A percentile compares a stretch with the other conserved stretches of the same genome.
Conservation (phyloP, 2,888 invertebrate species). For the Quadriops clusia region DNA sequence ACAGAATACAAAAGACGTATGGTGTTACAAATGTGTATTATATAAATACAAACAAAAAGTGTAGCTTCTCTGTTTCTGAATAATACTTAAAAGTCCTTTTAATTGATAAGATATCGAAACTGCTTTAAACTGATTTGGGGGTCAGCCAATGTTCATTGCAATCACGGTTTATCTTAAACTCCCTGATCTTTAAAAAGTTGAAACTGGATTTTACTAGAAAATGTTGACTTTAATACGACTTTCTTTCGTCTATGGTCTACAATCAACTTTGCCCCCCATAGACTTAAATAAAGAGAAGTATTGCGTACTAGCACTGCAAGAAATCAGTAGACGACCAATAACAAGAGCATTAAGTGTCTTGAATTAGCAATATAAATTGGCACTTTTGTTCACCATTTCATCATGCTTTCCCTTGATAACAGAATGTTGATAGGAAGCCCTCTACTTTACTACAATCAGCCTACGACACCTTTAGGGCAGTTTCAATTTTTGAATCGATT, state of each 20-base stretch:
- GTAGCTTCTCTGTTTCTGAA: too few relatives aligned
- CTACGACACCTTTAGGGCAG: slow-evolving; percentile 8
- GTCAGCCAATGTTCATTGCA: slow-evolving; percentile 27
- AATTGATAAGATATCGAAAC: slow-evolving; percentile 19
- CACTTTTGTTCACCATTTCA: slow-evolving; percentile 4
- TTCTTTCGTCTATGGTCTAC: slow-evolving; percentile 24
- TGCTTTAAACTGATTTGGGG: slow-evolving; percentile 27
- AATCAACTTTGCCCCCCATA: slow-evolving; percentile 30
- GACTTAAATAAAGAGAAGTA: slow-evolving; percentile 7
- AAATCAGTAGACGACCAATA: too few relatives aligned
- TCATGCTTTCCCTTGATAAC: slow-evolving; percentile 28
- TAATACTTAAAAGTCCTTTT: too few relatives aligned
- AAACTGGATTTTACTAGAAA: slow-evolving; percentile 46
- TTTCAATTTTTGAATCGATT: slow-evolving; percentile 21
- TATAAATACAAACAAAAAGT: too few relatives aligned
- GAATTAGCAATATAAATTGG: slow-evolving; percentile 1
- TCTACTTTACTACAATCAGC: slow-evolving; percentile 26
- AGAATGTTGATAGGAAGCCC: slow-evolving; percentile 33
- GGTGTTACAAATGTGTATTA: too few relatives aligned
- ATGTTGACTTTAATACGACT: slow-evolving; percentile 30
- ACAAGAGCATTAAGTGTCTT: slow-evolving; percentile 2
- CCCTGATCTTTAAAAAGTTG: slow-evolving; percentile 47
- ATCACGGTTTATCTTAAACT: slow-evolving; percentile 37
- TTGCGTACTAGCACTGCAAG: background rate
- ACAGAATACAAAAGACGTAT: too few relatives aligned